Conservation (phyloP, 2,113 vertebrate species). For the Arenaria interpres region DNA sequence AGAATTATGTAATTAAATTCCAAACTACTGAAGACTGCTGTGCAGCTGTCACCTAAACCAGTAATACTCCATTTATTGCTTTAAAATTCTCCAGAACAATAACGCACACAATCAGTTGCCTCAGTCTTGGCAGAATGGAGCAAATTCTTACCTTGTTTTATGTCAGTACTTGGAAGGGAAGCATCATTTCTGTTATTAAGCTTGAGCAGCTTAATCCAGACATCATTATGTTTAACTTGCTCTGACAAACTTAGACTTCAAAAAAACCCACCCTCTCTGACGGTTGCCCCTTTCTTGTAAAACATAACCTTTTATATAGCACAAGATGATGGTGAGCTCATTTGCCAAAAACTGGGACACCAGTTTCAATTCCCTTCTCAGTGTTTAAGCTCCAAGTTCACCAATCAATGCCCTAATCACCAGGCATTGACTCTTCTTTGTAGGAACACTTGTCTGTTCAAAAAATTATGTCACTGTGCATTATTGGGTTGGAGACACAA, state of each 20-base stretch:
- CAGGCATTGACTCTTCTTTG: neutral
- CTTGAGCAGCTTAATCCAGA: neutral
- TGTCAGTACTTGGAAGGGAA: neutral
- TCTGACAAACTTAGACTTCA: neutral
- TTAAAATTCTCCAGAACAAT: neutral
- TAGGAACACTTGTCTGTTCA: neutral
- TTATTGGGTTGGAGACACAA: neutral
- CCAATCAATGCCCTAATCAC: neutral
- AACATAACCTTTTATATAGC: neutral
- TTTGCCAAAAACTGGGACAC: neutral
- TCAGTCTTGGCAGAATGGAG: neutral
- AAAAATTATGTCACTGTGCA: conserved; percentile 6
- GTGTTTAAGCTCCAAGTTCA: neutral
- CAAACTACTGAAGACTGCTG: neutral
- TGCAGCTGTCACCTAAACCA: neutral
- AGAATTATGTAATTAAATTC: neutral
- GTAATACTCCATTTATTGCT: neutral
- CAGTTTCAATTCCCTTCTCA: neutral
- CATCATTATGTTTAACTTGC: neutral
- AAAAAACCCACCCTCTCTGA: neutral
- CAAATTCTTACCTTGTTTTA: neutral
- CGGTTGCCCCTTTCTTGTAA: neutral
- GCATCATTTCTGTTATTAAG: neutral
- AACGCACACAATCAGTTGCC: neutral
- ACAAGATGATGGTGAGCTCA: neutral